phyloP scores from a whole-genome alignment of 2,797 vertebrate species.

The Coracias cyanogaster region DNA sequence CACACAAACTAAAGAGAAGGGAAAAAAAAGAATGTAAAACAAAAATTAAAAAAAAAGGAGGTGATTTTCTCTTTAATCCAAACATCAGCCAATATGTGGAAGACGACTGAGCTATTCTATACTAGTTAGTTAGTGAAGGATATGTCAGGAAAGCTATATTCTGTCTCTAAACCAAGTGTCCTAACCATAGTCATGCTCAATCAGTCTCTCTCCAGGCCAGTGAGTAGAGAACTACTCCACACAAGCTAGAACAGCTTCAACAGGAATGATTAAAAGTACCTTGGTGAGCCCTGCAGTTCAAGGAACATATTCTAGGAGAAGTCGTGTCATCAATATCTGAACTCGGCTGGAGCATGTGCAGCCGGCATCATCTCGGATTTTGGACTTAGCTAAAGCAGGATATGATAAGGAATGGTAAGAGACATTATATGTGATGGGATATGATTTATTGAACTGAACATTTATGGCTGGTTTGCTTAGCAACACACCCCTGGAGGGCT shows the following conservation, averaged over 20 bases:
- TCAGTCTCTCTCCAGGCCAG: neutral
- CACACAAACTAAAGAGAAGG: neutral
- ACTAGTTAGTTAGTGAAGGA: neutral
- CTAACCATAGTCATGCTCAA: neutral
- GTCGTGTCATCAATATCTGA: accelerated
- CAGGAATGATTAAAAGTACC: neutral
- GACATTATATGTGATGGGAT: neutral
- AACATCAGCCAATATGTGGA: neutral
- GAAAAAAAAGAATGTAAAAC: neutral
- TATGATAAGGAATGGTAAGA: neutral
- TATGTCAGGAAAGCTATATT: neutral
- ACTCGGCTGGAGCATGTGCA: neutral
- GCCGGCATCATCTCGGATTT: neutral
- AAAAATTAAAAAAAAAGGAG: neutral
- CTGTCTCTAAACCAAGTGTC: neutral
- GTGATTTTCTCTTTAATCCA: neutral
- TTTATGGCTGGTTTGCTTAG: constrained; percentile 39
- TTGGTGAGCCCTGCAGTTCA: neutral
- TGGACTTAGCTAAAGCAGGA: neutral
- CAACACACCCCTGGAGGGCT: neutral
- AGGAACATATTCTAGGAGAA: neutral
- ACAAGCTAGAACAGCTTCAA: neutral
- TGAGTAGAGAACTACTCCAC: neutral
- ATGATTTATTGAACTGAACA: constrained; percentile 38
- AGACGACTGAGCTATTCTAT: neutral